Percentiles rank a stretch among this genome's conserved stretches.
These are phyloP conservation scores for Lasiurus cinereus DNA, from an alignment of 2,113 vertebrate genomes.

Conservation along the genomic window DNA sequence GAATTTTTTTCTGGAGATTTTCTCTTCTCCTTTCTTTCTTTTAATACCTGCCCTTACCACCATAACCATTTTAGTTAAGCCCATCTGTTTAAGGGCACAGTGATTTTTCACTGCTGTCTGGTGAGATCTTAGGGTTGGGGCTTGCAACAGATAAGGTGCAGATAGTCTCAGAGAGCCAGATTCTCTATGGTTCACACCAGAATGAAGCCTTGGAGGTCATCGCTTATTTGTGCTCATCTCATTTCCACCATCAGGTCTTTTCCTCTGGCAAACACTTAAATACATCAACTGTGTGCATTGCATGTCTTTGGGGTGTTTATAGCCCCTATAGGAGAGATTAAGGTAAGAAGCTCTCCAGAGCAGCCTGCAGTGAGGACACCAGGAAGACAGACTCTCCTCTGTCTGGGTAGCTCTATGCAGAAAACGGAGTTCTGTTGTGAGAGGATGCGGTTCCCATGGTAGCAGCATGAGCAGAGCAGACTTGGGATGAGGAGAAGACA, in stretches of 20 bases:
- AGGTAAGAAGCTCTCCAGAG: background rate
- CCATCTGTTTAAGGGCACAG: background rate
- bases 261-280: background rate
- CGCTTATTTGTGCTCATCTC: background rate
- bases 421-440: background rate
- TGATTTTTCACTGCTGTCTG: background rate
- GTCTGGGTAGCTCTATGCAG: background rate
- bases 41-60: background rate
- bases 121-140: background rate
- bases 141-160: background rate
- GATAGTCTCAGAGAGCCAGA: background rate
- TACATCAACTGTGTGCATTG: background rate
- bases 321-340: background rate
- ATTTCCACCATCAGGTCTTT: background rate
- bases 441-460: background rate
- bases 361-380: background rate
- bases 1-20: background rate
- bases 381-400: background rate
- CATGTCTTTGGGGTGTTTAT: background rate
- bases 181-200: background rate
- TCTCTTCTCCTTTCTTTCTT: background rate
- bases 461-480: background rate
- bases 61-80: background rate
- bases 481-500: background rate
- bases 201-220: background rate